Conservation (phyloP, 2,113 vertebrate species). For the Tragelaphus strepsiceros region DNA sequence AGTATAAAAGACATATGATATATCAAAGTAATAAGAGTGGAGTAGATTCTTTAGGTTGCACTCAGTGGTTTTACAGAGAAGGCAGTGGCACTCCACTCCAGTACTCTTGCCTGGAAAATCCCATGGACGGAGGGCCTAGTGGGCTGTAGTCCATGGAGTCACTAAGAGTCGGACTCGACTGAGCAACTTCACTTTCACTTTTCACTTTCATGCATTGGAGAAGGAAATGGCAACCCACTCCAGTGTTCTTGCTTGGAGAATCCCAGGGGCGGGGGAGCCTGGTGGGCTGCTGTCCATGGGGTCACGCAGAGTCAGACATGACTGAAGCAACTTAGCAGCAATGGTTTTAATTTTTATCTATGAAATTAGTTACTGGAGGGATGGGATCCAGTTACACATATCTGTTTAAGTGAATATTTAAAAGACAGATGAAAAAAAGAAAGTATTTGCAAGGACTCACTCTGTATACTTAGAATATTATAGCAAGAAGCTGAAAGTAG, state of each 20-base stretch:
- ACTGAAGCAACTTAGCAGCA: neutral
- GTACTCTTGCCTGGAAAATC: no score
- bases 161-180: no score
- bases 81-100: no score
- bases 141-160: no score
- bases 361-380: neutral
- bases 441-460: neutral
- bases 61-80: neutral
- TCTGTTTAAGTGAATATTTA: neutral
- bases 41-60: neutral
- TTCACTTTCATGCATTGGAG: no score
- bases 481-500: neutral
- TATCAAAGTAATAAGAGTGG: neutral
- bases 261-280: no score
- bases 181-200: no score
- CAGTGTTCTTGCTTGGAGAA: no score
- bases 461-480: neutral
- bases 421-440: neutral
- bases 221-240: no score
- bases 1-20: neutral
- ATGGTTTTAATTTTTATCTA: neutral
- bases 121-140: no score
- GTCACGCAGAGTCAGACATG: no score
- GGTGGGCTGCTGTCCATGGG: no score
- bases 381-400: neutral